Evolutionary conservation across 2,113 vertebrate species (phyloP).

Genomic region (Oriolus oriolus): DNA sequence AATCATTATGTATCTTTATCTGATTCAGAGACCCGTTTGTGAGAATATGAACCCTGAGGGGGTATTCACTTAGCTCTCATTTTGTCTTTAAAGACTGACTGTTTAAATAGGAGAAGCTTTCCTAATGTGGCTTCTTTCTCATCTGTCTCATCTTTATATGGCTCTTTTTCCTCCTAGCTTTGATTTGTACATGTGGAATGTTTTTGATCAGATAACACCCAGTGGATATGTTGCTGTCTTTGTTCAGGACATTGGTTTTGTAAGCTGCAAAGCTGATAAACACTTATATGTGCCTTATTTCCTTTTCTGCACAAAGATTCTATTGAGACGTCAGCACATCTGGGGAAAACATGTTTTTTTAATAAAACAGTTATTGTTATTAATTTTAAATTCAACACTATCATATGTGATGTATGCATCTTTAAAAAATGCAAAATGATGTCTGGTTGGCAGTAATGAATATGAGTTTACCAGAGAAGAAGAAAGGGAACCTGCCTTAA

Average conservation of each 20-base stretch:
- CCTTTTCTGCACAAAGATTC: constrained; percentile 38
- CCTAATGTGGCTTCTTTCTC: constrained; percentile 9
- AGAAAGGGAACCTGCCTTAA: constrained; percentile 5
- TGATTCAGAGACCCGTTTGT: neutral
- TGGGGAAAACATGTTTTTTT: constrained; percentile 57
- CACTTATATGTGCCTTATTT: constrained; percentile 53
- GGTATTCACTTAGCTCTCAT: neutral
- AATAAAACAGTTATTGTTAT: constrained; percentile 56
- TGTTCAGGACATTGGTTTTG: constrained; percentile 42
- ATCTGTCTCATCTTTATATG: neutral
- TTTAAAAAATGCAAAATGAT: constrained; percentile 57
- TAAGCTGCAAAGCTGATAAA: constrained; percentile 48
- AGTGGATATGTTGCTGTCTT: constrained; percentile 39
- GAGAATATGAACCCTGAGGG: neutral
- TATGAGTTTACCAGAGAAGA: neutral
- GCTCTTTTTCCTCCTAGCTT: neutral
- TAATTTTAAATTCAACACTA: constrained; percentile 60
- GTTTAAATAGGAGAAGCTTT: constrained; percentile 3
- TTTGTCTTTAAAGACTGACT: neutral
- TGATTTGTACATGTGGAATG: constrained; percentile 36
- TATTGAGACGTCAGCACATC: constrained; percentile 57
- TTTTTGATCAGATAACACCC: constrained; percentile 56
- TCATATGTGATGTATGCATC: constrained; percentile 51
- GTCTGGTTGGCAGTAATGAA: constrained; percentile 22
- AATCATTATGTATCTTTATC: constrained; percentile 4